These are phyloP conservation scores for Silurus meridionalis DNA, from an alignment of 2,113 vertebrate species.

Conservation along the genomic window DNA sequence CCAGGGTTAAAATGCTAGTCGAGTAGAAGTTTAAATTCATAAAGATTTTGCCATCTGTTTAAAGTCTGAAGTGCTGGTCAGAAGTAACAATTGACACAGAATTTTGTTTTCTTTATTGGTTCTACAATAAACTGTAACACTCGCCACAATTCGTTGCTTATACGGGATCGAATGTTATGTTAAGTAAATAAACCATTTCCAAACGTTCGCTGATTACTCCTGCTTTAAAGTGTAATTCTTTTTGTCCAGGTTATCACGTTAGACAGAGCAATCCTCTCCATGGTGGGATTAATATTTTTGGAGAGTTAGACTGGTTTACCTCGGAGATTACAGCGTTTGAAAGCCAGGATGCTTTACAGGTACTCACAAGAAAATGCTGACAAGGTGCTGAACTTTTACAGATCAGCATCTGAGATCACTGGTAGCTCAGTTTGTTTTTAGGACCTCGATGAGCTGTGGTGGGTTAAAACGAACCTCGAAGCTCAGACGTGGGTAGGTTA, in stretches of 20 bases:
- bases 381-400: not conserved
- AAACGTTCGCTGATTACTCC: not conserved
- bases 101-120: no score
- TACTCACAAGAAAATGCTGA: not conserved
- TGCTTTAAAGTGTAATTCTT: constrained; percentile 54
- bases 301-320: constrained; percentile 59
- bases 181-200: not conserved
- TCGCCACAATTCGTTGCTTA: not conserved
- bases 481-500: no score
- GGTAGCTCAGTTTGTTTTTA: not conserved
- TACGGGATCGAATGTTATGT: not conserved
- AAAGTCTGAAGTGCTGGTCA: no score
- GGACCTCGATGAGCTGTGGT: not conserved
- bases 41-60: no score
- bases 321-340: constrained; percentile 64
- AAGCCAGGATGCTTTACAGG: constrained; percentile 2
- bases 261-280: constrained; percentile 27
- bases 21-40: no score
- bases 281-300: constrained; percentile 52
- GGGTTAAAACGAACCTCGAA: not conserved
- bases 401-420: not conserved
- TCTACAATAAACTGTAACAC: not conserved
- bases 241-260: constrained; percentile 49
- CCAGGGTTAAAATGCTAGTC: not conserved
- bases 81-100: no score